Evolutionary conservation across 2,113 vertebrate genomes (phyloP).

Genomic region (Phaethon lepturus): DNA sequence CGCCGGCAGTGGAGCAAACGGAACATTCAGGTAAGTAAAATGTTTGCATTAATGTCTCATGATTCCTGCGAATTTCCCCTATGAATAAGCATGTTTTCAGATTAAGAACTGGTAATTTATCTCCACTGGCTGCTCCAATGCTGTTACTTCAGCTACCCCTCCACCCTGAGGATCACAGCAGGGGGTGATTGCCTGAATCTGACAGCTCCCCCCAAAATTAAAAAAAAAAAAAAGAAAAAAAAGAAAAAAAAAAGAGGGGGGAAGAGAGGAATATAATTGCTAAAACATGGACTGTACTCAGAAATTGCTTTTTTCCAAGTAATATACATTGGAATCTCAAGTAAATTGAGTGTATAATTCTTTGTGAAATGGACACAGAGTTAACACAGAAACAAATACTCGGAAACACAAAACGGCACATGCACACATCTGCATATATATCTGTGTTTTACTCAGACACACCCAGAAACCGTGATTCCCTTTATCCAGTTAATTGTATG

Average conservation of each 20-base stretch:
- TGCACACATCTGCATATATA: background rate
- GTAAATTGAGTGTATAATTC: constrained; percentile 54
- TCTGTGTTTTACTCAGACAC: background rate
- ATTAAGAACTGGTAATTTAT: background rate
- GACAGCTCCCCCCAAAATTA: background rate
- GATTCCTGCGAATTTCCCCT: background rate
- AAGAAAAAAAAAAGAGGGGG: background rate
- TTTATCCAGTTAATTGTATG: background rate
- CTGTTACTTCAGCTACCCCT: background rate
- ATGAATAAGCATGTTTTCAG: background rate
- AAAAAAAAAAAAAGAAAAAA: background rate
- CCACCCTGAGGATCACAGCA: background rate
- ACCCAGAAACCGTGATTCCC: background rate
- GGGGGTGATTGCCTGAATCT: background rate
- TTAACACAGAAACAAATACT: constrained; percentile 36
- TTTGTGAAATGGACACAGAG: constrained; percentile 41
- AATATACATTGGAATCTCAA: constrained; percentile 65
- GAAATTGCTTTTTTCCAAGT: background rate
- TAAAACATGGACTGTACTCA: constrained; percentile 31
- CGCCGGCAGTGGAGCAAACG: background rate
- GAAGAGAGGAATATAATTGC: constrained; percentile 29
- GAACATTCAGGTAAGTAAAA: background rate
- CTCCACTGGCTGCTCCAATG: background rate
- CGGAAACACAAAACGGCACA: background rate
- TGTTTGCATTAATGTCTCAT: background rate